phyloP scores from a whole-genome alignment of 2,113 vertebrate species.

The Phyllopteryx taeniolatus region DNA sequence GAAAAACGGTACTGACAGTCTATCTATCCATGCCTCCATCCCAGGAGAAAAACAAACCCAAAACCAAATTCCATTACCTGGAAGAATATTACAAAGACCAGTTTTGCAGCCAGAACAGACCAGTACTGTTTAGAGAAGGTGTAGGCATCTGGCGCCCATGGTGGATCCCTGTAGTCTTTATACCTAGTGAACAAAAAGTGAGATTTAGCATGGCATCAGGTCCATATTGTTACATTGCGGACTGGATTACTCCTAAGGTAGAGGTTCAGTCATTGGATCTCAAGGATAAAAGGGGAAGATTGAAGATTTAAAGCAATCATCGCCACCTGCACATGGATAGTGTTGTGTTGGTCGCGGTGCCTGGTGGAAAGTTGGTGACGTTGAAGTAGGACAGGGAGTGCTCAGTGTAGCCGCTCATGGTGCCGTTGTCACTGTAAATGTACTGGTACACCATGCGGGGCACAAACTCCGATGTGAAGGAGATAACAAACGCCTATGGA shows the following conservation, averaged over 20 bases:
- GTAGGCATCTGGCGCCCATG: conserved; percentile 85
- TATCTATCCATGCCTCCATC: no score
- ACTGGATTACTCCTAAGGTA: neutral
- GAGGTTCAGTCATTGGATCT: conserved; percentile 23
- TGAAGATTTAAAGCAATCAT: conserved; percentile 27
- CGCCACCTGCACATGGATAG: conserved; percentile 91
- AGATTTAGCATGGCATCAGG: neutral
- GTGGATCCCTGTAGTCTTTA: conserved; percentile 96
- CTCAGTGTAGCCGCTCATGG: conserved; percentile 91
- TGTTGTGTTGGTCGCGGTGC: conserved; percentile 83
- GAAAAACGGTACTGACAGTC: no score
- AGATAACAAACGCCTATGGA: conserved; percentile 92
- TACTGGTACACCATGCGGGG: conserved; percentile 93
- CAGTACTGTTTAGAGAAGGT: conserved; percentile 96
- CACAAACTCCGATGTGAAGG: conserved; percentile 96
- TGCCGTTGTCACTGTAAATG: conserved; percentile 87
- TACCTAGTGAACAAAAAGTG: conserved; percentile 75
- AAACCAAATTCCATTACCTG: conserved; percentile 75
- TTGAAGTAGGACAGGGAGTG: conserved; percentile 97
- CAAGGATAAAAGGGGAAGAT: conserved; percentile 22
- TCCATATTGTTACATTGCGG: neutral
- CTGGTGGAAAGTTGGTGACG: conserved; percentile 85
- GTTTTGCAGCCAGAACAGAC: conserved; percentile 86
- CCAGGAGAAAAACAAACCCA: neutral
- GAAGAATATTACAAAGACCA: conserved; percentile 95